Base-by-base conservation (phyloP, 1,140 invertebrate genomes). In the Hyphantria cunea region DNA sequence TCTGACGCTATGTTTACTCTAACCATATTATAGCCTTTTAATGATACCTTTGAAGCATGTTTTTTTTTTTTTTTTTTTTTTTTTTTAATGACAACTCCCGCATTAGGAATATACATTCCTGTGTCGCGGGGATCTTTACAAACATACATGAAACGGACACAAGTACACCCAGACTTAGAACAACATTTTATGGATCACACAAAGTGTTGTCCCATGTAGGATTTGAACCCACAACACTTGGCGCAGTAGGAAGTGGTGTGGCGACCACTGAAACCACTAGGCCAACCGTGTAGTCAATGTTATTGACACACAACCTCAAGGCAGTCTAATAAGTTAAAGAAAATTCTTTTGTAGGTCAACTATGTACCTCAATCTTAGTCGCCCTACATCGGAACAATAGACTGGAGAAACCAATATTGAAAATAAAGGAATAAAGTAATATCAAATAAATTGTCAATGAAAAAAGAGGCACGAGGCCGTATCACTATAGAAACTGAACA, bases 321-420 rank as follows among this genome's bases (percentile, higher is more conserved):
- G 56, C 13, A 44, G 42, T 31, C 12, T 8, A 14, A 25, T 51
- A 42, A 51, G 41, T 51, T 34, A 32, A 31, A 60, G 17, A 60
- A 34, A 60, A 51, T 25, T 49, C 15, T 42, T 60, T 60, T 50
- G 56, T 59, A 51, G 47, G 48, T 60, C 55, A 45, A 59, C 31
- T 39, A 60, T 25, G 32, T 42, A 50, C 13, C 31, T 11, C 31
- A 48, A 58, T 32, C 32, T 48, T 9, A 42, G 4, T n/a, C 14
- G 56, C n/a, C 56, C 56, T 51, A 60, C 56, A 49, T 59, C 45
- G 11, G 13, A 58, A 58, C 55, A 58, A 49, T 49, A 59, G 45
- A 34, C 39, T 59, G 34, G 15, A 48, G 13, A 37, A 39, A 31
- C 31, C 45, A 47, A 47, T 58, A 45, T 25, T 25, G 17, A 25